Evolutionary conservation across 2,888 invertebrate species (phyloP), one percentile per base, ranked within the genome.

Genomic region (Agrochola litura): DNA sequence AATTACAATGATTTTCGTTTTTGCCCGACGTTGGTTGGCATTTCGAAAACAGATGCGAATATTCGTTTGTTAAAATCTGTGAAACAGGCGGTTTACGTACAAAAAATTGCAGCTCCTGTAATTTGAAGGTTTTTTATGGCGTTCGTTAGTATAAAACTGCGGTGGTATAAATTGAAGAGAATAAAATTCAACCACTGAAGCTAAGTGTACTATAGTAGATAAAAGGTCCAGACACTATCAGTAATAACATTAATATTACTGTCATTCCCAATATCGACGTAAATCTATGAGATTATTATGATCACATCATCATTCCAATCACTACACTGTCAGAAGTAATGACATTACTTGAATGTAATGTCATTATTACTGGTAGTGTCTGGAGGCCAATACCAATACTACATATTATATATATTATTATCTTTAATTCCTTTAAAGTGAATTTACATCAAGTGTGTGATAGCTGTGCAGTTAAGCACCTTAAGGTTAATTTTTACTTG

Each of bases 11-110:
- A 69, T 83, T 78, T 74, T 74, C 67, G 69, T 78, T 82, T 74
- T 74, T 67, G 41, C 70, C 54, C 69, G 64, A 70, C 67, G 65
- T 73, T 60, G 83, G 69, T 52, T 67, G 65, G 63, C 54, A 63
- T 52, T 56, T 83, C 82, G 63, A 68, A 82, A 82, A 82, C 83
- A 79, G 75, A 75, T 75, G 83, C n/a, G 75, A 68, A 83, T 79
- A 56, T 82, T 83, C 79, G 74, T 67, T 82, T 83, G 73, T 82
- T 79, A 61, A 78, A 82, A 82, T 73, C 65, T 61, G 79, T 75
- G 46, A 56, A 75, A 72, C 66, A 52, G n/a, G 37, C 64, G 46
- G 80, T 54, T 80, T 73, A 67, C 73, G 69, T 43, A 77, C 22
- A 81, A 82, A 82, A 82, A 77, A 58, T 30, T 46, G 74, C 54